These are phyloP conservation scores for Aphidius gifuensis DNA, from an alignment of 1,140 invertebrate genomes.

Conservation along the genomic window DNA sequence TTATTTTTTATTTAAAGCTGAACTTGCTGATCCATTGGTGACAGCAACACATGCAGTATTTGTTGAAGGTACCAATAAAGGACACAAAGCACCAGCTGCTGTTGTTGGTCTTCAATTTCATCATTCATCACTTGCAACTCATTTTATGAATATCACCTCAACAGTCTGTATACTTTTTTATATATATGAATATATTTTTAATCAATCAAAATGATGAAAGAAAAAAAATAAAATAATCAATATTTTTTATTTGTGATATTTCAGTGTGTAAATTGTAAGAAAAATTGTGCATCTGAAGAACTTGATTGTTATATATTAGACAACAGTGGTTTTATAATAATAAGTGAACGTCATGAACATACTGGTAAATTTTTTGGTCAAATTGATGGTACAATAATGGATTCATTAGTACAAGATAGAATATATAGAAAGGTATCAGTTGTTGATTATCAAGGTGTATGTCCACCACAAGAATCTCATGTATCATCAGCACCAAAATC, in stretches of 20 bases:
- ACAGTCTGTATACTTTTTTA: conserved; percentile 59
- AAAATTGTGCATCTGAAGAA: conserved; percentile 80
- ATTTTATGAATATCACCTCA: conserved; percentile 83
- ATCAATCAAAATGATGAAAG: no score
- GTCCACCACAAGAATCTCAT: conserved; percentile 71
- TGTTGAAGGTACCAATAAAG: conserved; percentile 69
- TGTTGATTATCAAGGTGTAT: conserved; percentile 85
- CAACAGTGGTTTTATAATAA: conserved; percentile 90
- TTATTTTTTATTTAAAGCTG: conserved; percentile 36
- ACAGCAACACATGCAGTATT: conserved; percentile 89
- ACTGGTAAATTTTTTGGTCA: conserved; percentile 89
- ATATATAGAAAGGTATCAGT: conserved; percentile 83
- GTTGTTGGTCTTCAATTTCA: conserved; percentile 87
- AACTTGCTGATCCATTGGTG: conserved; percentile 65
- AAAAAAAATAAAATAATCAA: conserved; percentile 5
- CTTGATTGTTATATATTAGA: conserved; percentile 90
- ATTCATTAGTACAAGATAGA: conserved; percentile 83
- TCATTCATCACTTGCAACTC: conserved; percentile 73
- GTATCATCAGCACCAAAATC: conserved; percentile 62
- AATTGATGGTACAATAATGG: conserved; percentile 93
- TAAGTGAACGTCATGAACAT: conserved; percentile 79
- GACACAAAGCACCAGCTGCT: conserved; percentile 78
- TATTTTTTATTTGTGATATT: conserved; percentile 27
- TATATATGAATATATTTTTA: background rate
- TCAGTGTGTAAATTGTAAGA: conserved; percentile 76